Evolutionary conservation across 2,888 invertebrate genomes (phyloP).

Genomic region (Lochmaea capreae): DNA sequence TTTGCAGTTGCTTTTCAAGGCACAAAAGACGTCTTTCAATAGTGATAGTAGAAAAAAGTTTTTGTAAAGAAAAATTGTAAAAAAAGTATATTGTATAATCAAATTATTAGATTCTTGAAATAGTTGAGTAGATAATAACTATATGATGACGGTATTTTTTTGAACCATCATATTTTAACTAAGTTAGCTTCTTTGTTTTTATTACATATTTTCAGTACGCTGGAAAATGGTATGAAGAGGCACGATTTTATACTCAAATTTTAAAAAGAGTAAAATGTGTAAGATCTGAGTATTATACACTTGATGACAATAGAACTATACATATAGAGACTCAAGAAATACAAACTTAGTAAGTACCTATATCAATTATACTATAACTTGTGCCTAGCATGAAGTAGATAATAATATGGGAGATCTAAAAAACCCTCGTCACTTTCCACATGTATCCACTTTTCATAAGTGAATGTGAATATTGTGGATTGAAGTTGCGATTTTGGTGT

Average conservation of each 20-base stretch:
- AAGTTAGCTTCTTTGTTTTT: neutral
- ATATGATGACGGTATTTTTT: neutral
- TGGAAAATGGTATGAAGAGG: slow-evolving; percentile 83
- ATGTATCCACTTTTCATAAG: too few species aligned
- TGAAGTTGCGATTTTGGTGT: too few species aligned
- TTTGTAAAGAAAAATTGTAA: too few species aligned
- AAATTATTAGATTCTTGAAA: too few species aligned
- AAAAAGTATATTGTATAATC: too few species aligned
- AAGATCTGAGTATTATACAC: slow-evolving; percentile 74
- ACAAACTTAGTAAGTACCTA: slow-evolving; percentile 62
- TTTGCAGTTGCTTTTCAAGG: too few species aligned
- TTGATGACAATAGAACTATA: slow-evolving; percentile 64
- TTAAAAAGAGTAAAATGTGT: slow-evolving; percentile 83
- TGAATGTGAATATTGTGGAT: too few species aligned
- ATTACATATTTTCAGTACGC: slow-evolving; percentile 58
- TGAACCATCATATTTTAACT: neutral
- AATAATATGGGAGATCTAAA: too few species aligned
- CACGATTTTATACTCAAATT: slow-evolving; percentile 77
- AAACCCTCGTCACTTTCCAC: too few species aligned
- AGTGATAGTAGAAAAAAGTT: neutral
- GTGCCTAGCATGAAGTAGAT: too few species aligned
- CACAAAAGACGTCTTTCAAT: too few species aligned
- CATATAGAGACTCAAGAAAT: slow-evolving; percentile 65
- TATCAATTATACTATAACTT: neutral
- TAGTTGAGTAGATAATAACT: too few species aligned